These are phyloP conservation scores for Nibea albiflora DNA, from an alignment of 2,113 vertebrate genomes.

Conservation along the genomic window DNA sequence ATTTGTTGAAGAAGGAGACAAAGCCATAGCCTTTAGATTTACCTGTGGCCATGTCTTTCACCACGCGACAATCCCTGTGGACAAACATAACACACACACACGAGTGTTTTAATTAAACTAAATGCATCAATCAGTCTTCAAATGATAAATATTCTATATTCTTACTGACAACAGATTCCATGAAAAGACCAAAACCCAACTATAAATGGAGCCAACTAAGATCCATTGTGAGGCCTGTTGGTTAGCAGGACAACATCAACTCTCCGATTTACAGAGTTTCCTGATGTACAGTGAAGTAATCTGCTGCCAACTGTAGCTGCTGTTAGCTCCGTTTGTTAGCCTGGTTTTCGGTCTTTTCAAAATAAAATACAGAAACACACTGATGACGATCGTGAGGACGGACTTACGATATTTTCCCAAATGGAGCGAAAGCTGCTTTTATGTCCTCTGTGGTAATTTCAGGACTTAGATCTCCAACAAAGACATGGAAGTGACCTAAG, in stretches of 20 bases:
- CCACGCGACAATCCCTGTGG: conserved; percentile 94
- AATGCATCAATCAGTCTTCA: no score
- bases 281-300: no score
- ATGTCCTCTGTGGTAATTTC: conserved; percentile 99
- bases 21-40: conserved; percentile 99
- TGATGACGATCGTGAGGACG: background rate
- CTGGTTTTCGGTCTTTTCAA: background rate
- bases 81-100: conserved; percentile 46
- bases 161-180: no score
- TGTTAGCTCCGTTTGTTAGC: no score
- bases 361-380: background rate
- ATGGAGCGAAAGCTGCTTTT: conserved; percentile 96
- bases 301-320: no score
- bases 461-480: conserved; percentile 98
- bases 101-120: background rate
- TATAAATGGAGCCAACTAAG: no score
- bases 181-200: no score
- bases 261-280: no score
- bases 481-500: conserved; percentile 98
- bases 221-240: no score
- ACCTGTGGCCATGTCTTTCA: conserved; percentile 98
- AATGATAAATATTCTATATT: no score
- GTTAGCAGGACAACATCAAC: no score
- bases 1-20: conserved; percentile 99
- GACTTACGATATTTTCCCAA: conserved; percentile 98